Conservation (phyloP, 2,888 invertebrate species). For the Drosophila neotestacea region DNA sequence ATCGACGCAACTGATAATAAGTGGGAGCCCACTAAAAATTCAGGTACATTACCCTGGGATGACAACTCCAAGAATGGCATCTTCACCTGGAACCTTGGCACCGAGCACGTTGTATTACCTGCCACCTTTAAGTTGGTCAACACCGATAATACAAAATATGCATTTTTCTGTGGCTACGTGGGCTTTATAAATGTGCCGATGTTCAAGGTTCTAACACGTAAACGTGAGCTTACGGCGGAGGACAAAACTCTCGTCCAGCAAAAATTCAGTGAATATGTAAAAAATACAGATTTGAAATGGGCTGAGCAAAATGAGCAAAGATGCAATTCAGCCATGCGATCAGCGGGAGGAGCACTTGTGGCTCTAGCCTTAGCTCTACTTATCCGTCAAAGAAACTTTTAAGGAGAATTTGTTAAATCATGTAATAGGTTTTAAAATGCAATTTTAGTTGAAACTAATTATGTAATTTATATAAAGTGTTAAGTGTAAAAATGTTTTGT, state of each 20-base stretch:
- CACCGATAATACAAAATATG: slow-evolving; percentile 5
- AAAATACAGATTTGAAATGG: slow-evolving; percentile 9
- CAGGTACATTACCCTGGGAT: slow-evolving; percentile 25
- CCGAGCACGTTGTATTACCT: no score
- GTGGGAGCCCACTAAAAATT: slow-evolving; percentile 14
- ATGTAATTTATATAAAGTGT: not conserved
- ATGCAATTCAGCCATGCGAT: slow-evolving; percentile 14
- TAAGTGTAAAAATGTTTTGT: not conserved
- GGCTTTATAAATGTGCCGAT: accelerated
- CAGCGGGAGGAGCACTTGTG: slow-evolving; percentile 2
- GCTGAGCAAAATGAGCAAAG: slow-evolving; percentile 8
- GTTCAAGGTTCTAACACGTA: slow-evolving; percentile 32
- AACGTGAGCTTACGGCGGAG: slow-evolving; percentile 5
- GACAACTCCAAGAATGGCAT: slow-evolving; percentile 32
- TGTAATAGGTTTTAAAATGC: not conserved
- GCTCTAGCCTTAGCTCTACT: slow-evolving; percentile 17
- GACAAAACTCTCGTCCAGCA: not conserved
- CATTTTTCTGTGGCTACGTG: slow-evolving; percentile 26
- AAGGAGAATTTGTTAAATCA: not conserved
- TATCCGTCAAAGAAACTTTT: not conserved
- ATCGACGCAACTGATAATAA: slow-evolving; percentile 17
- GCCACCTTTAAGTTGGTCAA: slow-evolving; percentile 32
- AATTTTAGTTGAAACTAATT: not conserved
- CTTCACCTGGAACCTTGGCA: slow-evolving; percentile 12
- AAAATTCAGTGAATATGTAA: not conserved